Conservation (phyloP, 2,113 vertebrate genomes). For the Malurus melanocephalus region DNA sequence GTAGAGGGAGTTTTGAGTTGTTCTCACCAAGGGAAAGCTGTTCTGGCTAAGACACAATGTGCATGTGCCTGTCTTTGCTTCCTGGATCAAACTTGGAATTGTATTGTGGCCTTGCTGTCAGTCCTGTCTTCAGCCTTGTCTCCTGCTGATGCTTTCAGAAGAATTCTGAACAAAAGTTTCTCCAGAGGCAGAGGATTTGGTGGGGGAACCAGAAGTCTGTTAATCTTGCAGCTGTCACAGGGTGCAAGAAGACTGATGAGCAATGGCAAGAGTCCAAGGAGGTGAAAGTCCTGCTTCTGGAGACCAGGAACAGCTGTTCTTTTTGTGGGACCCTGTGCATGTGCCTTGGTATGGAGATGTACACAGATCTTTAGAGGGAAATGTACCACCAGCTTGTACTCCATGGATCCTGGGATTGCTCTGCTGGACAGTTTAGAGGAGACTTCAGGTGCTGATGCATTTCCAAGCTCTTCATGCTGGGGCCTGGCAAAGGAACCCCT, state of each 20-base stretch:
- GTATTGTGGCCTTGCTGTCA: rapidly evolving
- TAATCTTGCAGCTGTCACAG: neutral
- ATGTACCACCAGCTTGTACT: rapidly evolving
- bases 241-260: neutral
- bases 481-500: neutral
- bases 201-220: neutral
- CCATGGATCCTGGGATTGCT: neutral
- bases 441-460: neutral
- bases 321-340: neutral
- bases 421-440: neutral
- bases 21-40: rapidly evolving
- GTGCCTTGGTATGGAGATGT: neutral
- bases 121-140: neutral
- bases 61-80: neutral
- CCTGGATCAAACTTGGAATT: neutral
- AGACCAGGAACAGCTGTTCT: neutral
- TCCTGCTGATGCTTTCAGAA: neutral
- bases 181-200: neutral
- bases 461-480: neutral
- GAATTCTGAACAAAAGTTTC: neutral
- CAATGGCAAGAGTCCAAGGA: neutral
- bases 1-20: neutral
- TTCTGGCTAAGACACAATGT: rapidly evolving
- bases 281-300: neutral
- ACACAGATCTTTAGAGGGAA: neutral